These are phyloP conservation scores for Musca vetustissima DNA, from an alignment of 1,140 invertebrate genomes.

Conservation along the genomic window DNA sequence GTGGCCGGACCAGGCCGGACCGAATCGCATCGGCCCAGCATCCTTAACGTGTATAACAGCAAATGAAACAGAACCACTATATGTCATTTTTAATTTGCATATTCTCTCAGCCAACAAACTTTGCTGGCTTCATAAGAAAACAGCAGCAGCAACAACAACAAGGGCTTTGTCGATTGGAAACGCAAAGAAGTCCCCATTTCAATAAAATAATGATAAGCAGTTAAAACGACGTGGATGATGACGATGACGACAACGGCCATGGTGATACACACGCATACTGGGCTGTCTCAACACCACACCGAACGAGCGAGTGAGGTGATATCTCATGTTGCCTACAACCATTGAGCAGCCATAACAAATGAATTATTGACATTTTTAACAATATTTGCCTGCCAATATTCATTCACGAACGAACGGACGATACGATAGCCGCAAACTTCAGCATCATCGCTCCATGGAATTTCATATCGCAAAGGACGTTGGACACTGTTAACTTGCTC, in stretches of 20 bases:
- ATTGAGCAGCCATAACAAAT: constrained; percentile 55
- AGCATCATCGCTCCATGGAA: not conserved
- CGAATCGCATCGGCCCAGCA: too few relatives aligned
- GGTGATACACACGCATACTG: not conserved
- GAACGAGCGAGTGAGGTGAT: constrained; percentile 14
- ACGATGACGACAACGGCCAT: too few relatives aligned
- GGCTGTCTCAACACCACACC: not conserved
- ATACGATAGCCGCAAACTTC: not conserved
- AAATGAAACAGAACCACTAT: constrained; percentile 9
- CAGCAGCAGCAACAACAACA: too few relatives aligned
- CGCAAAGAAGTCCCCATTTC: not conserved
- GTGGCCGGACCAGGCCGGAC: too few relatives aligned
- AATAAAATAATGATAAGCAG: too few relatives aligned
- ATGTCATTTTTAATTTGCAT: constrained; percentile 24
- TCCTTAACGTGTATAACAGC: not conserved
- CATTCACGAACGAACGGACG: constrained; percentile 12
- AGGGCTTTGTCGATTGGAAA: not conserved
- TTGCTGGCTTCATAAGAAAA: too few relatives aligned
- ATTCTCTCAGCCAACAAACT: constrained; percentile 5
- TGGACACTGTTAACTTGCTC: not conserved
- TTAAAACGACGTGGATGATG: not conserved
- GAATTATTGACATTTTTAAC: constrained; percentile 57
- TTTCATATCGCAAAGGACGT: not conserved
- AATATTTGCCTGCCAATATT: constrained; percentile 51
- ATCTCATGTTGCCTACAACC: constrained; percentile 30